Conservation (phyloP, 2,797 vertebrate species). For the Ctenopoma multispine region DNA sequence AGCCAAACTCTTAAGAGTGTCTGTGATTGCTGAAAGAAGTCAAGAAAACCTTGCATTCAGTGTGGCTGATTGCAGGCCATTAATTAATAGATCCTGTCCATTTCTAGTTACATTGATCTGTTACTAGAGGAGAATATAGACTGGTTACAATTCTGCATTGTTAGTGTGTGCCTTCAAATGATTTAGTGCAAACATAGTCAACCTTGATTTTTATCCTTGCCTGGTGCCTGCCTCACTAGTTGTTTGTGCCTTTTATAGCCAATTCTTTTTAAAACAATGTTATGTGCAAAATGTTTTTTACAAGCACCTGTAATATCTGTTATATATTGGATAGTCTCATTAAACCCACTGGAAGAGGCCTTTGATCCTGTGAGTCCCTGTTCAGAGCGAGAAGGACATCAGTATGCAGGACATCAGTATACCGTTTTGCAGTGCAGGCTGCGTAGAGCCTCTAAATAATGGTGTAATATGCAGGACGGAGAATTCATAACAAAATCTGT, state of each 20-base stretch:
- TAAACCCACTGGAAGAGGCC: not conserved
- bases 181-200: constrained; percentile 9
- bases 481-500: constrained; percentile 72
- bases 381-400: constrained; percentile 59
- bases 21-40: not conserved
- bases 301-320: constrained; percentile 9
- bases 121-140: constrained; percentile 23
- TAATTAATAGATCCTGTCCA: constrained; percentile 45
- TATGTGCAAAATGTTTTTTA: constrained; percentile 5
- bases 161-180: not conserved
- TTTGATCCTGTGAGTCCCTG: constrained; percentile 24
- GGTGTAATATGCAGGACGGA: constrained; percentile 64
- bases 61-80: constrained; percentile 48
- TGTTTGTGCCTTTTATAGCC: constrained; percentile 7
- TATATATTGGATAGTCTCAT: constrained; percentile 20
- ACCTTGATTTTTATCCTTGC: constrained; percentile 14
- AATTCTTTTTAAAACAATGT: constrained; percentile 18
- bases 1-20: too few species aligned
- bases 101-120: constrained; percentile 46
- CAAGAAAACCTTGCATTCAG: constrained; percentile 1
- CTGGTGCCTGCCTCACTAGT: not conserved
- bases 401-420: constrained; percentile 68
- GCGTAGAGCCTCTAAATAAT: constrained; percentile 69
- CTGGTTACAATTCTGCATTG: constrained; percentile 31
- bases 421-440: constrained; percentile 66